Base-by-base conservation (phyloP, 2,888 invertebrate species). In the Folsomia manolachei region DNA sequence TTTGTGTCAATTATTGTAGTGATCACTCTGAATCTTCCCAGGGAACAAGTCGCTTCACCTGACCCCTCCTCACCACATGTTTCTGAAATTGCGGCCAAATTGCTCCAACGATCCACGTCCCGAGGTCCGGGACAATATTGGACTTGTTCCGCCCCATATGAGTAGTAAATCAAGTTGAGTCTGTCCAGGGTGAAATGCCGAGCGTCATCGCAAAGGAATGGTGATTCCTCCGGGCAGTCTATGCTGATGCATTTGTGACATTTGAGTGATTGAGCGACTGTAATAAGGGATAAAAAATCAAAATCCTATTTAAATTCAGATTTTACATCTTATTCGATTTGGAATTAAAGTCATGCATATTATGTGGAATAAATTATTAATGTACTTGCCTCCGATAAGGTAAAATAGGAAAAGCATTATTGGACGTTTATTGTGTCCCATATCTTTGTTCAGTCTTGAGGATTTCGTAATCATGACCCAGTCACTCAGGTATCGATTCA, bases 191-290 rank as follows among this genome's bases (percentile, higher is more conserved):
- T 65, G 66, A 70, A 74, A 4, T 73, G 72, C 27, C 75, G 72
- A 11, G 75, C 75, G 1, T 69, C 65, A 1, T 70, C 69, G 21
- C 77, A 74, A 60, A 76, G 74, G 23, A 63, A 24, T 64, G 51
- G 73, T 19, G 70, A 52, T 1, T 65, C 67, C n/a, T 72, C 74
- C 0, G 76, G 71, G 62, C 79, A 77, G n/a, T 72, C 73, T 9
- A 79, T 25, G 9, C 73, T 64, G n/a, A 79, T 65, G 62, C 80
- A 80, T 60, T 70, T 69, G 70, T 77, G 72, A 67, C 80, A 80
- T 52, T 74, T 71, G 53, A 78, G 63, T 1, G 68, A 60, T 9
- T 56, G 11, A 21, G 27, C 27, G n/a, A 26, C 78, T 78, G 62
- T n/a, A n/a, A n/a, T n/a, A n/a, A n/a, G n/a, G n/a, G n/a, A n/a